Base-by-base conservation (phyloP, 1,140 invertebrate species). In the Dendroctonus valens region DNA sequence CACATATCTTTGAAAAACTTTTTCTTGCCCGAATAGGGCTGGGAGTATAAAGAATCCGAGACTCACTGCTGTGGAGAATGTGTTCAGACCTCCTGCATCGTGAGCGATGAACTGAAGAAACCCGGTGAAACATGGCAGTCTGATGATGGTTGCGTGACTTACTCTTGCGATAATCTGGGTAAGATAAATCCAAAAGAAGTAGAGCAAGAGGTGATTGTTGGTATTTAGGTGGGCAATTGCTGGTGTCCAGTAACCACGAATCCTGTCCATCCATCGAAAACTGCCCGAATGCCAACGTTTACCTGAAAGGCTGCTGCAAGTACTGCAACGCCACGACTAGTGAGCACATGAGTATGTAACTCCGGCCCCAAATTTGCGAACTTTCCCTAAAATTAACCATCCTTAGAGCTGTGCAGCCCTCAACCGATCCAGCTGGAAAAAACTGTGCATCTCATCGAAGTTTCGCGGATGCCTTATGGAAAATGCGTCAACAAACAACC, bases 1-100 rank as follows among this genome's bases (percentile, higher is more conserved):
- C 12, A 12, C 2, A 2, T 2, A 46, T 3, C 44, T 46, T 11
- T 11, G 9, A 2, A 11, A 4, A 26, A 26, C 1, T 2, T 2
- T 26, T 26, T 26, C 1, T 15, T 52, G 5, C 5, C 50, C 9
- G 12, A 14, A 70, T 63, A 81, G 63, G 89, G 88, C 3, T 87
- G 82, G 78, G 76, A 77, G 46, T 88, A 89, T 70, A 70, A 74
- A 49, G 62, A 76, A 52, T 79, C 85, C 5, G 63, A 69, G 9
- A 78, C 68, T 14, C 70, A 74, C 14, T 92, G 91, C 76, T 93
- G 91, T 71, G 91, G 91, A 5, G 79, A 83, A 62, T 93, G 91
- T 66, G 75, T 83, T 26, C 86, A 87, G 78, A 78, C 81, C 0
- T 80, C 80, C 38, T 93, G 91, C 69, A 74, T 91, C 0, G 77